Base-by-base conservation (phyloP, 2,888 invertebrate species). In the Acronicta alni region DNA sequence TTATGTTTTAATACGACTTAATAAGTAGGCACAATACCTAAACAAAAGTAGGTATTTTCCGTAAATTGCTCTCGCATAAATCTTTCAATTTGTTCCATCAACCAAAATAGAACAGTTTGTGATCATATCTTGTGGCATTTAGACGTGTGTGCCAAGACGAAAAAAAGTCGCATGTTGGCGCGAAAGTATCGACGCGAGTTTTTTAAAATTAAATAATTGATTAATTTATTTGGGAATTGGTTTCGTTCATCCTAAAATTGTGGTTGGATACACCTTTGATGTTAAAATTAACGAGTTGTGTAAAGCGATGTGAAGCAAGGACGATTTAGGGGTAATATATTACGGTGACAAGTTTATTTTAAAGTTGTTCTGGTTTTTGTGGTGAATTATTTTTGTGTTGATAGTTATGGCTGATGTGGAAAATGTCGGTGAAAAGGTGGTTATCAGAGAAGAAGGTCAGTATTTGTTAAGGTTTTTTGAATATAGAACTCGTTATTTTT, bases 81-180 rank as follows among this genome's bases (percentile, higher is more conserved):
- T 63, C 77, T 87, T 87, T 87, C 85, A 78, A 81, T 87, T 88
- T 84, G 72, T 79, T 74, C 75, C 73, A 79, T 72, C 66, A 76
- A 81, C 84, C 80, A 84, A 92, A 91, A 92, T 92, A 92, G 91
- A 90, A 82, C 88, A 93, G 92, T 92, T 81, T 85, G 86, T 81
- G 84, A 82, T 81, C 81, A 83, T 80, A 85, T 72, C 78, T 75
- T 83, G 83, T 63, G 80, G 81, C 77, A 83, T 67, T 71, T 73
- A 73, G 89, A 88, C 89, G 90, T 81, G 77, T 72, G 78, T 78
- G 79, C 77, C 79, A 77, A 78, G 74, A 65, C 65, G 82, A 80
- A 79, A 77, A 26, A 71, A 72, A 72, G 56, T 67, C 68, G 65
- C 39, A 55, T 54, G 70, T 80, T 82, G 83, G 83, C 88, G 88